Base-by-base conservation (phyloP, 2,113 vertebrate species). In the Sapajus apella region DNA sequence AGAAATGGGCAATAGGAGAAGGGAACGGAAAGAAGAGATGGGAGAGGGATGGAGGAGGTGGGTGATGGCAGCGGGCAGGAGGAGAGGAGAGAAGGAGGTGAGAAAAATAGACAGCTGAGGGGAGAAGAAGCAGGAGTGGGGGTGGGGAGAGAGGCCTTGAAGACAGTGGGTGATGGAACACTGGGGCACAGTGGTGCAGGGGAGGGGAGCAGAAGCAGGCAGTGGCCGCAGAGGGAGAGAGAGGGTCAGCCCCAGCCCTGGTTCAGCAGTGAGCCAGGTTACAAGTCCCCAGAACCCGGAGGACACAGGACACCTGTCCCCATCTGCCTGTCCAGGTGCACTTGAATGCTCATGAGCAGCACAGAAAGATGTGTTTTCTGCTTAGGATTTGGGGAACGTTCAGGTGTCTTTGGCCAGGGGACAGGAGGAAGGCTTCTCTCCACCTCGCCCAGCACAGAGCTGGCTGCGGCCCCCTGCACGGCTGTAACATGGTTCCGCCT, bases 1-100 rank as follows among this genome's bases (percentile, higher is more conserved):
- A 93, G 35, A 84, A 95, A 75, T 40, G 80, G 17, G 21, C 61
- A 83, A 16, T 5, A 55, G 84, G 87, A 97, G 84, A 58, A 12
- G 16, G 11, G n/a, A 43, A n/a, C 8, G 0, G 25, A 43, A 35
- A 10, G 47, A 45, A 58, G 56, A 83, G 35, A 68, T 17, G 45
- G 35, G 61, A 45, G 25, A 43, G 55, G 7, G 14, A 4, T 0
- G 16, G 13, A 25, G 27, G 25, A 64, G 27, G 61, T 64, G 40
- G 18, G 27, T 76, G 75, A 21, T 10, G 35, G n/a, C 13, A 16
- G 23, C 10, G 0, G 32, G 32, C 32, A 45, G 43, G 35, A 20
- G 12, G 20, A 66, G 30, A 50, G 76, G 68, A 72, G 70, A 3
- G 18, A 21, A 7, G 66, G 9, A 32, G 6, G 14, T 27, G 61